Conservation (phyloP, 2,113 vertebrate genomes). For the Channa maculata region DNA sequence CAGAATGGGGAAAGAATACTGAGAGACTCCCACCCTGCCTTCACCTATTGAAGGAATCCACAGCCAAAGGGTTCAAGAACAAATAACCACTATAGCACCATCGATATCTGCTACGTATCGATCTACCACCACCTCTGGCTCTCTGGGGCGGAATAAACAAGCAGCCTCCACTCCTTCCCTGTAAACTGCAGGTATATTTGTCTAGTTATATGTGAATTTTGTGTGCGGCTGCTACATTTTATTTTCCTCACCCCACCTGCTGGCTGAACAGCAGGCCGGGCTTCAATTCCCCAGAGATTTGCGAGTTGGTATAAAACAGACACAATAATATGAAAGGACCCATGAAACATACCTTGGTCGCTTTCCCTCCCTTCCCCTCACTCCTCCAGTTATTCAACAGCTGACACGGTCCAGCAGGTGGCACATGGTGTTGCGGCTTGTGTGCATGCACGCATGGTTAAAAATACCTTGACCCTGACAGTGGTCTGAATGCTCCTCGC, state of each 20-base stretch:
- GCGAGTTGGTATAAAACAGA: neutral
- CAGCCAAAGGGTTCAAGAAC: conserved; percentile 51
- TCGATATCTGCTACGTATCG: conserved; percentile 58
- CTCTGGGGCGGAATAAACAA: conserved; percentile 51
- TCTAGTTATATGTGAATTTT: conserved; percentile 5
- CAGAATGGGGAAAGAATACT: conserved; percentile 20
- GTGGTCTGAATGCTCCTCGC: conserved; percentile 45
- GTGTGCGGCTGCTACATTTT: neutral
- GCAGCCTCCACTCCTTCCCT: conserved; percentile 17
- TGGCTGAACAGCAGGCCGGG: neutral
- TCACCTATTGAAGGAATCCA: conserved; percentile 54
- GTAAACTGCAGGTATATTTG: conserved; percentile 25
- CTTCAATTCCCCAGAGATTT: conserved; percentile 23
- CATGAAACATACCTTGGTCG: conserved; percentile 30
- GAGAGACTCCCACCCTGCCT: conserved; percentile 35
- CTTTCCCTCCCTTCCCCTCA: conserved; percentile 8
- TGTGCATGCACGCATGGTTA: conserved; percentile 54
- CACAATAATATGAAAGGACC: conserved; percentile 27
- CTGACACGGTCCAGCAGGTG: conserved; percentile 78
- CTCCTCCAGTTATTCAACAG: conserved; percentile 55
- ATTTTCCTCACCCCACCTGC: neutral
- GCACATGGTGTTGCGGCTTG: conserved; percentile 45
- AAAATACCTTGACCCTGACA: conserved; percentile 79
- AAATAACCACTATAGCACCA: conserved; percentile 55
- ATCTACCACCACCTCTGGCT: conserved; percentile 56